Evolutionary conservation across 2,113 vertebrate genomes (phyloP).

Genomic region (Aramus guarauna): DNA sequence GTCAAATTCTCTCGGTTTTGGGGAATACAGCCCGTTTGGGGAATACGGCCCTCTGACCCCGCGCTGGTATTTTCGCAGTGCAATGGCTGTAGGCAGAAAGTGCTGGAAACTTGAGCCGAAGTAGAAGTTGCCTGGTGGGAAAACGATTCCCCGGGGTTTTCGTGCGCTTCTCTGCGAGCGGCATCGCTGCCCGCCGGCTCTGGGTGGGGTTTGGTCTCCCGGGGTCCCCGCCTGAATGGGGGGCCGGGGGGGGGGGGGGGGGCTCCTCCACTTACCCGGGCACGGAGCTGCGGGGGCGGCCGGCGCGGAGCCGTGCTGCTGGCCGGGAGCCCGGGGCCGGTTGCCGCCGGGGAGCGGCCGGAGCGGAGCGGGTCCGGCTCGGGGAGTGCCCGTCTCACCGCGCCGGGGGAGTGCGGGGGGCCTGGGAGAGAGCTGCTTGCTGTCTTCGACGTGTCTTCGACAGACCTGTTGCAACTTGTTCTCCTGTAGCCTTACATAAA

Average conservation of each 20-base stretch:
- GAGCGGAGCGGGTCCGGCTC: neutral
- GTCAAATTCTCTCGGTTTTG: fast-evolving
- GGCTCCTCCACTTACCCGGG: neutral
- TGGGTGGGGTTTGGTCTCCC: no score
- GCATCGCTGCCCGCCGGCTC: neutral
- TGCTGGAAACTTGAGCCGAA: slow-evolving; percentile 5
- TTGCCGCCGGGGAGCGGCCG: neutral
- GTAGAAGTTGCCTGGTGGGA: neutral
- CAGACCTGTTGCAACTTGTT: fast-evolving
- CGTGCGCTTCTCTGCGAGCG: neutral
- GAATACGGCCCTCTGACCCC: neutral
- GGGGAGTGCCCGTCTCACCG: neutral
- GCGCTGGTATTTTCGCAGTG: neutral
- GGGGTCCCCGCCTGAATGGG: no score
- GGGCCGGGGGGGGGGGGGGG: no score
- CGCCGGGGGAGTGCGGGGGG: no score
- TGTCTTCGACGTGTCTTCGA: neutral
- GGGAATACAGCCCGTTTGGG: fast-evolving
- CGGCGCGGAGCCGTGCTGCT: neutral
- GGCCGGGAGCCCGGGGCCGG: neutral
- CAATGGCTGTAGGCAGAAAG: neutral
- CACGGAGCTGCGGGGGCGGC: neutral
- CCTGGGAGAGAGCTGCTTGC: neutral
- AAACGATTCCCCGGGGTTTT: neutral
- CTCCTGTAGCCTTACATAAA: neutral